These are phyloP conservation scores for Anniella stebbinsi DNA, from an alignment of 2,797 vertebrate genomes.

Conservation along the genomic window DNA sequence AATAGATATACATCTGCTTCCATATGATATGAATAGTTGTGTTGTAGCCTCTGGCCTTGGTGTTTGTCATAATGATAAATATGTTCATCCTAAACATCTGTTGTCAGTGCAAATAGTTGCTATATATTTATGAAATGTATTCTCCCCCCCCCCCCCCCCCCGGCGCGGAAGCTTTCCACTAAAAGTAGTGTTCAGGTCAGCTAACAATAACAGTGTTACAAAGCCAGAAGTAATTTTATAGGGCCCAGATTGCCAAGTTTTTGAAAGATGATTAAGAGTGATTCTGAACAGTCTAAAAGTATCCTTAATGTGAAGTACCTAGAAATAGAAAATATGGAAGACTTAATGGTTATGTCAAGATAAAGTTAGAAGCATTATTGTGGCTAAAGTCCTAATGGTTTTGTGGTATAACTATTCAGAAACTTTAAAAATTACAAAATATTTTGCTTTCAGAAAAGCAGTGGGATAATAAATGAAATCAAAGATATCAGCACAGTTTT, in stretches of 20 bases:
- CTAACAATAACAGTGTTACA: neutral
- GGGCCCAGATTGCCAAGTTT: neutral
- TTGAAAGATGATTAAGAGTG: neutral
- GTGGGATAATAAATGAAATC: neutral
- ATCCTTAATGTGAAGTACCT: neutral
- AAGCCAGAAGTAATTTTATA: neutral
- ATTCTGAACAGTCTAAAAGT: neutral
- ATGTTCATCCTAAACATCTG: neutral
- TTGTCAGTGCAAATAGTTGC: neutral
- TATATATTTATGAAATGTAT: neutral
- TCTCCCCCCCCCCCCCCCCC: too few species aligned
- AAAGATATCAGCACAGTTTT: neutral
- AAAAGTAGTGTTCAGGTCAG: too few species aligned
- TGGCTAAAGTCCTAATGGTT: neutral
- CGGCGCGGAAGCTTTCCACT: too few species aligned
- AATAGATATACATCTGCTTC: slow-evolving; percentile 22
- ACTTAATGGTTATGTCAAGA: neutral
- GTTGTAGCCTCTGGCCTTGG: neutral
- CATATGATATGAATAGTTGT: neutral
- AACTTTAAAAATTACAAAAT: neutral
- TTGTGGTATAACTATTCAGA: neutral
- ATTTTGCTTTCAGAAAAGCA: slow-evolving; percentile 16
- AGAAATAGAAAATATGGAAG: neutral
- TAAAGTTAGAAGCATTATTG: neutral
- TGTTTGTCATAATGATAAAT: neutral